Conservation (phyloP, 2,113 vertebrate species). For the Calyptomena viridis region DNA sequence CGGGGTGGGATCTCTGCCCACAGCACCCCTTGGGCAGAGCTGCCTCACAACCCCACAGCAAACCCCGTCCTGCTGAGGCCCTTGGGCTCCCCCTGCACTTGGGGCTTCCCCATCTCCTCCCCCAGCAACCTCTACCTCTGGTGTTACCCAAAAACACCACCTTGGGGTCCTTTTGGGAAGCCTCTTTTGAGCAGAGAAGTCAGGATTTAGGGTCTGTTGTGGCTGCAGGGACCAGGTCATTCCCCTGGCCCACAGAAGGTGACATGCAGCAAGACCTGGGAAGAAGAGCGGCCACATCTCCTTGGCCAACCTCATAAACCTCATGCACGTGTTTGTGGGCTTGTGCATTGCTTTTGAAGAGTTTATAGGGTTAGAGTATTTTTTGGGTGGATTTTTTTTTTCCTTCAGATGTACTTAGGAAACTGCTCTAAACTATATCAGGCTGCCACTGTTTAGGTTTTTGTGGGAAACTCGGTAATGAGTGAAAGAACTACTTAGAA, state of each 20-base stretch:
- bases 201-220: background rate
- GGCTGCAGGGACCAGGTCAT: background rate
- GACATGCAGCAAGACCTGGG: background rate
- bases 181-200: background rate
- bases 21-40: background rate
- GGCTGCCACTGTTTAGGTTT: background rate
- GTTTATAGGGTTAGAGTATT: background rate
- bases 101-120: too few species aligned
- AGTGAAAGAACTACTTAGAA: background rate
- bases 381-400: background rate
- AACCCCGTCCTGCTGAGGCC: too few species aligned
- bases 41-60: background rate
- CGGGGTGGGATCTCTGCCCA: accelerated
- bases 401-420: background rate
- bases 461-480: conserved; percentile 31
- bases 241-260: too few species aligned
- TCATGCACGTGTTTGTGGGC: accelerated
- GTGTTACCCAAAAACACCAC: background rate
- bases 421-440: background rate
- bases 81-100: accelerated
- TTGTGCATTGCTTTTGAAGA: background rate
- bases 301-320: background rate
- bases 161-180: too few species aligned
- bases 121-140: background rate
- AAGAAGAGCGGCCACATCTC: accelerated